Evolutionary conservation across 53 echinoderm and acorn worm species (phyloP).

Genomic region (Arbacia lixula): DNA sequence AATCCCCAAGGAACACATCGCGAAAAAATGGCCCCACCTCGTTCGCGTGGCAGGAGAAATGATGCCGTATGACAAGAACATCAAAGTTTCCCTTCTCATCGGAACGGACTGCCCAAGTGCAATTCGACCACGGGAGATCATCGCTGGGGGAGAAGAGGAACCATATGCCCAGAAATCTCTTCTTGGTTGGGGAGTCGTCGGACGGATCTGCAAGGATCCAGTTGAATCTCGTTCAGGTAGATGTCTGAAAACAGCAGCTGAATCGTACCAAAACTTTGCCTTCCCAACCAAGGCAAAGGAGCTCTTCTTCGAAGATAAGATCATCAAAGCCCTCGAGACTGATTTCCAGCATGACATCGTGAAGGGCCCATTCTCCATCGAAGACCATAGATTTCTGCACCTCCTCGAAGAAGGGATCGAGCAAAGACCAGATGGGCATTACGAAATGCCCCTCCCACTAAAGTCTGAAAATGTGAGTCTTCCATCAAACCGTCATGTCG

Average conservation of each 20-base stretch:
- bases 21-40: slow-evolving; percentile 60
- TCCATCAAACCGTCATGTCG: slow-evolving; percentile 55
- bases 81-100: slow-evolving; percentile 56
- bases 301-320: slow-evolving; percentile 18
- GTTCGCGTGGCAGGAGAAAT: slow-evolving; percentile 18
- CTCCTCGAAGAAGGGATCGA: slow-evolving; percentile 58
- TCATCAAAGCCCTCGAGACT: slow-evolving; percentile 52
- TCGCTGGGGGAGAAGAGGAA: slow-evolving; percentile 63
- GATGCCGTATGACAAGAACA: slow-evolving; percentile 41
- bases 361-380: slow-evolving; percentile 25
- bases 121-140: slow-evolving; percentile 48
- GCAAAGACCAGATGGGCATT: slow-evolving; percentile 55
- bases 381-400: slow-evolving; percentile 57
- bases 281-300: slow-evolving; percentile 53
- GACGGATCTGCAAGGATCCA: slow-evolving; percentile 10
- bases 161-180: slow-evolving; percentile 64
- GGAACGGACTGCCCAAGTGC: slow-evolving; percentile 59
- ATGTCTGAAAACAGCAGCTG: background rate
- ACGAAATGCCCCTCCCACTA: slow-evolving; percentile 65
- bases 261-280: background rate
- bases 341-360: slow-evolving; percentile 45
- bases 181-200: slow-evolving; percentile 68
- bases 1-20: slow-evolving; percentile 55
- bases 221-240: background rate
- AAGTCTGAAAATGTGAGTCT: slow-evolving; percentile 47